Percentiles rank a stretch among this genome's conserved stretches.
phyloP scores from a whole-genome alignment of 2,797 vertebrate species.

The Eulemur mongoz region DNA sequence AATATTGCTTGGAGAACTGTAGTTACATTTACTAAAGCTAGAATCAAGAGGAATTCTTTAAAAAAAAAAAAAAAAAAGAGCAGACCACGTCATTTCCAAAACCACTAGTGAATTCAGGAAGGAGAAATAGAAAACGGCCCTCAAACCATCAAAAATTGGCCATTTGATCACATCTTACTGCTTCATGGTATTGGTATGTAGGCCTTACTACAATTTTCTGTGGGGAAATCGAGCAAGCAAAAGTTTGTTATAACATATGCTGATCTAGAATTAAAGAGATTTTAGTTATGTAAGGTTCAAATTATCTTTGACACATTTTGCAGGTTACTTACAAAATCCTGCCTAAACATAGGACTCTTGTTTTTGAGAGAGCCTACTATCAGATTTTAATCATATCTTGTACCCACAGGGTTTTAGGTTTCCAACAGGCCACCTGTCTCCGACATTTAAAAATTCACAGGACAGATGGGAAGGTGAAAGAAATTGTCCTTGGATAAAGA shows the following conservation, averaged over 20 bases:
- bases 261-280: conserved; percentile 82
- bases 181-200: not conserved
- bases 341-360: conserved; percentile 84
- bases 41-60: conserved; percentile 53
- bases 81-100: conserved; percentile 5
- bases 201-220: conserved; percentile 35
- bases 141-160: not conserved
- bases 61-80: not conserved
- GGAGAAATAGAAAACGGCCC: not conserved
- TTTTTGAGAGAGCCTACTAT: conserved; percentile 87
- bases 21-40: conserved; percentile 66
- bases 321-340: conserved; percentile 84
- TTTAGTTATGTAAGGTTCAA: conserved; percentile 83
- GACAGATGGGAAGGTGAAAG: conserved; percentile 93
- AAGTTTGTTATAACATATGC: conserved; percentile 82
- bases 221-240: conserved; percentile 74
- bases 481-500: conserved; percentile 92
- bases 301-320: conserved; percentile 85
- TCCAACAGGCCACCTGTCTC: conserved; percentile 92
- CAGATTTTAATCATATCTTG: conserved; percentile 93
- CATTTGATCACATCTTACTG: not conserved
- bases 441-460: conserved; percentile 91
- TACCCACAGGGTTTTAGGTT: conserved; percentile 90
- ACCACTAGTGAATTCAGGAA: not conserved
- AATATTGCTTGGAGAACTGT: conserved; percentile 72